Base-by-base conservation (phyloP, 2,888 invertebrate species). In the Lycophotia porphyrea region DNA sequence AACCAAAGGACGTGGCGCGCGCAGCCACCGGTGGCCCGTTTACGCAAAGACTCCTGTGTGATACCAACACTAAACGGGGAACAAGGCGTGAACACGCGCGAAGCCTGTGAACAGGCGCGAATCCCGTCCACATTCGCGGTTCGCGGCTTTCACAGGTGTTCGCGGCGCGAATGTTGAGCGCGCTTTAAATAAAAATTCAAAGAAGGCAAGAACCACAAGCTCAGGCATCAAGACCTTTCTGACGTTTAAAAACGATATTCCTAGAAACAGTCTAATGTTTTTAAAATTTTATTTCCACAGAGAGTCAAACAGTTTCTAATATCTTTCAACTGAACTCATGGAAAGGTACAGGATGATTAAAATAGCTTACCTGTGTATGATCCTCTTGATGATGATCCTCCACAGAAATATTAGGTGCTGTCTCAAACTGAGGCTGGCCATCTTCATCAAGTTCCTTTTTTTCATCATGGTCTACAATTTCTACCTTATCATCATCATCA, bases 371-470 rank as follows among this genome's bases (percentile, higher is more conserved):
- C 94, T 96, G 94, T 75, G 96, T 93, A 85, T 96, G 95, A 86
- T 96, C 96, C 81, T 96, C 96, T 72, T 95, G 95, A 64, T 78
- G 74, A 44, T 39, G 92, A 85, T 72, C 96, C 66, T 96, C 96
- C 63, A 93, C 87, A 47, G 95, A 92, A 47, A 95, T 87, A 92
- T 96, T 95, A 15, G 97, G 97, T 13, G 97, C 95, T 18, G 96
- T 96, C 80, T 97, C 96, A 93, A 97, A 97, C 85, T 96, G 94
- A 44, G 96, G 95, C 81, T 96, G 94, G 5, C 90, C 93, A 47
- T 94, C 93, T 27, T 94, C 94, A 86, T 94, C 93, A 64, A 84
- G 81, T 24, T 92, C 91, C n/a, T 85, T 90, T 75, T 92, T 91
- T n/a, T 91, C 88, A 39, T 83, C 86, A 69, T 88, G 64, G 24